Conservation (phyloP, 2,888 invertebrate genomes). For the Himalopsyche japonica region DNA sequence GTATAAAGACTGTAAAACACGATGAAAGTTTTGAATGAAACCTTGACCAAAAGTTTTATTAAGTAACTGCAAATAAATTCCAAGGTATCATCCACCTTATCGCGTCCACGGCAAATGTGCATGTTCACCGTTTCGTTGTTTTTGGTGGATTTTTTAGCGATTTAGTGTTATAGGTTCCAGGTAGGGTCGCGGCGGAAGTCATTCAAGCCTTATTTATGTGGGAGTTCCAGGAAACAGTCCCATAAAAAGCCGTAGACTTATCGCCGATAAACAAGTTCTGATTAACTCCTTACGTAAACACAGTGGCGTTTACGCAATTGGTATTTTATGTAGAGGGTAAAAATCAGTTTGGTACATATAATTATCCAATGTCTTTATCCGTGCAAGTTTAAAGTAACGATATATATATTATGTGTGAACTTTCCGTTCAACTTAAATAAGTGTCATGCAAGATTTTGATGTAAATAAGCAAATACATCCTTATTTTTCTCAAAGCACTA, state of each 20-base stretch:
- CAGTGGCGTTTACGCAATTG: neutral
- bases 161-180: neutral
- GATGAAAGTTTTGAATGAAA: too few species aligned
- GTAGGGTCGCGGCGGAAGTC: conserved; percentile 26
- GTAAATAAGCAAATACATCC: too few species aligned
- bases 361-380: too few species aligned
- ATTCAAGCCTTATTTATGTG: conserved; percentile 25
- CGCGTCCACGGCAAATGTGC: neutral
- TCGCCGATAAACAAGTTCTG: neutral
- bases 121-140: neutral
- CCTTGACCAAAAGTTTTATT: neutral
- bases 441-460: too few species aligned
- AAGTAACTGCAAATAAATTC: neutral
- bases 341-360: too few species aligned
- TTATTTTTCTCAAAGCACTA: too few species aligned
- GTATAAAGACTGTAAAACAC: too few species aligned
- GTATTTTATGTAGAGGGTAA: too few species aligned
- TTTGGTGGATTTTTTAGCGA: neutral
- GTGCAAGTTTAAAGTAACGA: too few species aligned
- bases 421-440: too few species aligned
- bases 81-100: neutral
- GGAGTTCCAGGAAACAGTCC: conserved; percentile 2
- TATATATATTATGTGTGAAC: too few species aligned
- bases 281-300: neutral
- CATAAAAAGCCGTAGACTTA: neutral